Percentiles rank a stretch among this genome's conserved stretches.
Evolutionary conservation across 2,888 invertebrate species (phyloP).

Genomic region (Calameuta idolon): DNA sequence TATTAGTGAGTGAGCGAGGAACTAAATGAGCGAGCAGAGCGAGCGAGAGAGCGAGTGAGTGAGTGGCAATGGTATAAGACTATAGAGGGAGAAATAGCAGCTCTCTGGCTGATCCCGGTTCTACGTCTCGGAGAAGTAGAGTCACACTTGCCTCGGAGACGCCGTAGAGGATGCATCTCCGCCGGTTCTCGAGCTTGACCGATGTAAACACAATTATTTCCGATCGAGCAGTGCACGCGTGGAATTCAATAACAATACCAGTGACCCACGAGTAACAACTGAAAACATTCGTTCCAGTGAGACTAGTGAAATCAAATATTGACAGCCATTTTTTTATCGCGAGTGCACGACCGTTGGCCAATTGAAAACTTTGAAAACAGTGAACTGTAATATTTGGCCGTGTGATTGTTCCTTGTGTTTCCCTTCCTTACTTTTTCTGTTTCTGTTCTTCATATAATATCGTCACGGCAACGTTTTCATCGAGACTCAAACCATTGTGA

Average conservation of each 20-base stretch:
- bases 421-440: background rate
- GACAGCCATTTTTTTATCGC: background rate
- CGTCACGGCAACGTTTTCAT: background rate
- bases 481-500: background rate
- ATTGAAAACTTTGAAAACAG: conserved; percentile 2
- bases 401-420: background rate
- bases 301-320: background rate
- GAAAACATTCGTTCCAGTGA: background rate
- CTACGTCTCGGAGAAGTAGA: conserved; percentile 34
- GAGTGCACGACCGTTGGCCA: background rate
- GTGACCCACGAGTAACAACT: background rate
- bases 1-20: conserved; percentile 9
- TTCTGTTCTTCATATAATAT: background rate
- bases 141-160: conserved; percentile 48
- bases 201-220: conserved; percentile 27
- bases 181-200: conserved; percentile 21
- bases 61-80: conserved; percentile 14
- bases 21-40: background rate
- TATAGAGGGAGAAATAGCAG: background rate
- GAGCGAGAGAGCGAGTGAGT: conserved; percentile 10
- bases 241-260: background rate
- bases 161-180: conserved; percentile 28
- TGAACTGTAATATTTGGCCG: conserved; percentile 18
- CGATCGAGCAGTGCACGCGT: background rate
- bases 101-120: conserved; percentile 35